Conservation (phyloP, 2,888 invertebrate species). For the Clivina fossor region DNA sequence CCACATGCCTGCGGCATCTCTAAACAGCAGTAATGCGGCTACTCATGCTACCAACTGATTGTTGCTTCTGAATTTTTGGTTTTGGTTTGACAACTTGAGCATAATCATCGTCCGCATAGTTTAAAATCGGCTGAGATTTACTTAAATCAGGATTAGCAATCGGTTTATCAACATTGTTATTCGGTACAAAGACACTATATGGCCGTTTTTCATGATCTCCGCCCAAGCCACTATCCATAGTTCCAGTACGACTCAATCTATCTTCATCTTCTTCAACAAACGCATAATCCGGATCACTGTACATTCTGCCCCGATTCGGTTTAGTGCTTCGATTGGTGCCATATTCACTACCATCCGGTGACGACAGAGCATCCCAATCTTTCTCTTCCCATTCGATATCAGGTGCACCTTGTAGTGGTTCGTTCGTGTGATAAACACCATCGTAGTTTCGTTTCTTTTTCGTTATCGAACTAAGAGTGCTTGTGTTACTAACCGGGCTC, state of each 20-base stretch:
- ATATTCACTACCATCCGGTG: constrained; percentile 40
- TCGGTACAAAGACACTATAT: constrained; percentile 11
- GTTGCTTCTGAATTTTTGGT: constrained; percentile 7
- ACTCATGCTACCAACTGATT: constrained; percentile 23
- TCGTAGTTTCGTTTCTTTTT: constrained; percentile 77
- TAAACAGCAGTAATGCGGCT: constrained; percentile 25
- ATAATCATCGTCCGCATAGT: constrained; percentile 44
- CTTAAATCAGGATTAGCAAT: constrained; percentile 15
- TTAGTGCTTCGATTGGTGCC: constrained; percentile 19
- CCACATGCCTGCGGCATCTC: constrained; percentile 22
- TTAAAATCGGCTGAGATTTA: constrained; percentile 30
- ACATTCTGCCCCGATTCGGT: constrained; percentile 23
- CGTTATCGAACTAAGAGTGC: constrained; percentile 38
- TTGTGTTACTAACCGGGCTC: constrained; percentile 45
- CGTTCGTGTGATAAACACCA: constrained; percentile 79
- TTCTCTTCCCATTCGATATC: constrained; percentile 79
- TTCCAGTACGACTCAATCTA: constrained; percentile 13
- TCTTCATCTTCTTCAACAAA: constrained; percentile 26
- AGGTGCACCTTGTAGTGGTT: constrained; percentile 73
- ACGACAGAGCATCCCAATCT: constrained; percentile 69
- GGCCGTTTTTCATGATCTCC: constrained; percentile 22
- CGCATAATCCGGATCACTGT: constrained; percentile 38
- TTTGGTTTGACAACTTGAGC: constrained; percentile 36
- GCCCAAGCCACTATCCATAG: constrained; percentile 28
- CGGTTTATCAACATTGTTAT: background rate